phyloP scores from a whole-genome alignment of 1,140 invertebrate species.

The Drosophila quadrilineata region DNA sequence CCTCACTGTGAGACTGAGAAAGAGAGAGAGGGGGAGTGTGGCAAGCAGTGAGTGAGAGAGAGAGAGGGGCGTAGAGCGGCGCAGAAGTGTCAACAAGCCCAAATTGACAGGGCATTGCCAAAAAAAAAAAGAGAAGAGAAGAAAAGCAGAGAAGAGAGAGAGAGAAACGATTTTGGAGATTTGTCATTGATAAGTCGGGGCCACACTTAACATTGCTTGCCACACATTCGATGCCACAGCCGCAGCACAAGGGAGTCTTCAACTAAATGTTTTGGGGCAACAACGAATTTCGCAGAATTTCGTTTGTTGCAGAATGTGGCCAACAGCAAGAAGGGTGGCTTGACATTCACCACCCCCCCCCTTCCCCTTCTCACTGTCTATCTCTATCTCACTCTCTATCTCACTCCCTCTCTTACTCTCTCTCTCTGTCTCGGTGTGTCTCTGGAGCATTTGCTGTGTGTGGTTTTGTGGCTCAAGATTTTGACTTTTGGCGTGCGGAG shows the following conservation, averaged over 20 bases:
- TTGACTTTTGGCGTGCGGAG: conserved; percentile 70
- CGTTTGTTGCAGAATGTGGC: too few species aligned
- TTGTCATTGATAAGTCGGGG: conserved; percentile 79
- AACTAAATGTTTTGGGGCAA: conserved; percentile 40
- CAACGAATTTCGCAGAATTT: conserved; percentile 72
- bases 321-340: conserved; percentile 50
- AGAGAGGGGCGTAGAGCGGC: conserved; percentile 4
- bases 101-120: conserved; percentile 72
- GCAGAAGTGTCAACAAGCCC: conserved; percentile 72
- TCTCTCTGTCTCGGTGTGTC: neutral
- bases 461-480: conserved; percentile 58
- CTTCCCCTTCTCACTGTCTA: too few species aligned
- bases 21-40: neutral
- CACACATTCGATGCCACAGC: conserved; percentile 1
- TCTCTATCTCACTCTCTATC: too few species aligned
- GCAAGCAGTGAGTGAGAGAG: conserved; percentile 23
- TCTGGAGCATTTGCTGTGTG: conserved; percentile 42
- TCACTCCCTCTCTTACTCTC: neutral
- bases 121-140: too few species aligned
- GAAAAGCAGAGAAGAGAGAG: too few species aligned
- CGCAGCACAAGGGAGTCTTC: conserved; percentile 39
- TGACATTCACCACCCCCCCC: too few species aligned
- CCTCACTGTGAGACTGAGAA: conserved; percentile 12
- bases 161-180: conserved; percentile 78
- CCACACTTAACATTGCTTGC: too few species aligned